Base-by-base conservation (phyloP, 2,113 vertebrate species). In the Irena cyanogastra region DNA sequence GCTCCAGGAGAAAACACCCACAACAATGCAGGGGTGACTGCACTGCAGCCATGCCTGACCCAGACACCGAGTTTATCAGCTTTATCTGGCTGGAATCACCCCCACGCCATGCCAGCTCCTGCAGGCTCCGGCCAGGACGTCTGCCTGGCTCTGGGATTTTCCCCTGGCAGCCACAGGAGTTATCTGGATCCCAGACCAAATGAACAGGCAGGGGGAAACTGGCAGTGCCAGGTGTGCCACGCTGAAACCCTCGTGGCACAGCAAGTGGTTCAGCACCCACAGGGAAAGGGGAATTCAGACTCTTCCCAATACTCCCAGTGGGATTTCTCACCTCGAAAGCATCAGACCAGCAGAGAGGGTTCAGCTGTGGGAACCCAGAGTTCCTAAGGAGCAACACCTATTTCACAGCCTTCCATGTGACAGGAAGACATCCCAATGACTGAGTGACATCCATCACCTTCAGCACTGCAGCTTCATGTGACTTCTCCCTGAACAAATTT, bases 261-360 rank as follows among this genome's bases (percentile, higher is more conserved):
- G 44, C 49, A 53, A 64, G 23, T 4, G 35, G 19, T 6, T 76
- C 71, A 60, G 41, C 80, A 86, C 4, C 26, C 17, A 0, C 45
- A 15, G 54, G 5, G 47, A 69, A 65, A 35, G 27, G 5, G 30
- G 39, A 68, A 74, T n/a, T 45, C 72, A 86, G 33, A 5, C 33
- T 47, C 49, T 39, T 35, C 59, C 13, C 2, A 0, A 37, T 20
- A 27, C 19, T 83, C 42, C n/a, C 47, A 45, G 7, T 1, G 0
- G n/a, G 81, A 20, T 61, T 72, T 45, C 24, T 56, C 59, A 42
- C 35, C 64, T 35, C 3, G 0, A 7, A 90, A 81, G 37, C 13
- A 23, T 21, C 86, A 85, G 83, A 42, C 19, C 61, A 63, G 37
- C 20, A 54, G 28, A 53, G 44, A 33, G 35, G 31, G 45, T 7